phyloP scores from a whole-genome alignment of 2,113 vertebrate genomes.

The Sorex araneus region DNA sequence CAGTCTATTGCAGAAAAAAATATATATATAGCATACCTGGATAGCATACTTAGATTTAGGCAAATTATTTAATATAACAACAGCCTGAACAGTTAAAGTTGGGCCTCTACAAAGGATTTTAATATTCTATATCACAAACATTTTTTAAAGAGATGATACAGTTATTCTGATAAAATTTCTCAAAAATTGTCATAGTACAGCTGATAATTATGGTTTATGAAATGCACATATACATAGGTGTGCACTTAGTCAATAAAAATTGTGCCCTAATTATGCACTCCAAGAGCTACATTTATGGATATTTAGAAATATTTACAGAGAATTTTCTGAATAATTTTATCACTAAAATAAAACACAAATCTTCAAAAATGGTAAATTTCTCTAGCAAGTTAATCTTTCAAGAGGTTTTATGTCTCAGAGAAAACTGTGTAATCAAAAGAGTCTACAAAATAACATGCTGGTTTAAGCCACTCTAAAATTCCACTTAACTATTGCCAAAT shows the following conservation, averaged over 20 bases:
- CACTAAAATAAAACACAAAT: constrained; percentile 83
- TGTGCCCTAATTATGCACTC: constrained; percentile 46
- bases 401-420: constrained; percentile 77
- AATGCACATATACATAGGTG: constrained; percentile 20
- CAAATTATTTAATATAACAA: constrained; percentile 2
- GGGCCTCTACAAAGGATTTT: not conserved
- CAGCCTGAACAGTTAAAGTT: not conserved
- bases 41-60: not conserved
- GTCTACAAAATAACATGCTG: constrained; percentile 64
- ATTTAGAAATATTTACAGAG: constrained; percentile 68
- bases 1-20: not conserved
- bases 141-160: not conserved
- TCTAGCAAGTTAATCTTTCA: constrained; percentile 85
- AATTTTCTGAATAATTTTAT: constrained; percentile 77
- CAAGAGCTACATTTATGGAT: constrained; percentile 66
- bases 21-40: not conserved
- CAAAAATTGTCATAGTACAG: constrained; percentile 27
- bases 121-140: not conserved
- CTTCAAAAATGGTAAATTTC: constrained; percentile 84
- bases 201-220: constrained; percentile 14
- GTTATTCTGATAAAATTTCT: not conserved
- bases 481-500: constrained; percentile 86
- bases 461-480: constrained; percentile 67
- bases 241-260: constrained; percentile 53
- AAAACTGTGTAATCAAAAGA: constrained; percentile 85